These are phyloP conservation scores for Falco peregrinus DNA, from an alignment of 2,797 vertebrate genomes.

Conservation along the genomic window DNA sequence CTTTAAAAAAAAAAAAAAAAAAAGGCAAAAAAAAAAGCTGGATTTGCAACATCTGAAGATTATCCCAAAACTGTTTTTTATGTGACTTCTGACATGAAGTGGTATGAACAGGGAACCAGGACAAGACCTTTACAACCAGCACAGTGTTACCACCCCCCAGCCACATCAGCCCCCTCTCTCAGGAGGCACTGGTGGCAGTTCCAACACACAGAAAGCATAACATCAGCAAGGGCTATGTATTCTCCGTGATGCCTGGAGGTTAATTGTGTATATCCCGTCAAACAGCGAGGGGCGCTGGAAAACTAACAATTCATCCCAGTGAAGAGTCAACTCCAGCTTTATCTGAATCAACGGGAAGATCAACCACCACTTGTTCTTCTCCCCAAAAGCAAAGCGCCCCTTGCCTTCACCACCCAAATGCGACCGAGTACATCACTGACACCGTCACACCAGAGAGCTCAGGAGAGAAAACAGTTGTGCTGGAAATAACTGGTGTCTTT, in stretches of 20 bases:
- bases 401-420: not conserved
- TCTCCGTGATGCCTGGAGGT: not conserved
- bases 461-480: not conserved
- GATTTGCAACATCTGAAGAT: not conserved
- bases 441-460: not conserved
- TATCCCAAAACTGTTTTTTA: not conserved
- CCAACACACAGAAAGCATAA: not conserved
- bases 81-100: not conserved
- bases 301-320: not conserved
- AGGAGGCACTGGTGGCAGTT: not conserved
- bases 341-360: not conserved
- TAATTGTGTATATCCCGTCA: not conserved
- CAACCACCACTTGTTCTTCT: not conserved
- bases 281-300: not conserved
- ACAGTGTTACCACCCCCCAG: not conserved
- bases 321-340: constrained; percentile 11
- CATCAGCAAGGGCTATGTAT: not conserved
- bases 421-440: not conserved
- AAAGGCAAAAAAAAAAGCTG: not conserved
- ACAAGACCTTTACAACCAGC: not conserved
- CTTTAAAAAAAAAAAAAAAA: not conserved
- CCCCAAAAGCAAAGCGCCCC: not conserved
- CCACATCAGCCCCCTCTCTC: not conserved
- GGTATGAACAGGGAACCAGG: not conserved
- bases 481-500: constrained; percentile 32